Base-by-base conservation (phyloP, 2,888 invertebrate species). In the Xylota sylvarum region DNA sequence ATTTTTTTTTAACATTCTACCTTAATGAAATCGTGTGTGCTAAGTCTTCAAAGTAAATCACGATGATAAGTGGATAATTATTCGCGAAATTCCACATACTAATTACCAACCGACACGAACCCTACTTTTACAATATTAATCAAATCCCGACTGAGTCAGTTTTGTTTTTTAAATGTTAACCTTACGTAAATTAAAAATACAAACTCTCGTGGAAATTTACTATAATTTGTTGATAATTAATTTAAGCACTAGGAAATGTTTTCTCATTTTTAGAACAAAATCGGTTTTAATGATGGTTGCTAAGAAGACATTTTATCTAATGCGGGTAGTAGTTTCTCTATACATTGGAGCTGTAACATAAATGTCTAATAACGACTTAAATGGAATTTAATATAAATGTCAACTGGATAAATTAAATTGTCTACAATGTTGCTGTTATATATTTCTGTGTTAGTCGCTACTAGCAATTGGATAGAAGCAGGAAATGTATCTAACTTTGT, bases 31-130 rank as follows among this genome's bases (percentile, higher is more conserved):
- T 27, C 67, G 40, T 67, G 52, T 52, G 40, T 67, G 52, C 23
- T 27, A 40, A 23, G 1, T 32, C n/a, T 40, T 40, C 27, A 35
- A 67, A 60, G 17, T 74, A 69, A 81, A 69, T 74, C 74, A 81
- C 81, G 52, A 67, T 19, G 67, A 67, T 65, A 81, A 81, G 52
- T 81, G 81, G 62, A n/a, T 62, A 81, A 81, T 74, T 74, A 81
- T 60, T 62, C 9, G 52, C 32, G 17, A 74, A 67, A 62, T 62
- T 46, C 43, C 43, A 52, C 14, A 55, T 52, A 74, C 50, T 80
- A 60, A 80, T 67, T 58, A 32, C 32, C 40, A 9, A 37, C 56
- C 27, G 43, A 14, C 81, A 81, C 74, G 67, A 80, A 69, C 46
- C 50, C 58, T 6, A 40, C 30, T 50, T 37, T 35, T 43, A 19